Conservation (phyloP, 2,797 vertebrate species). For the Chelidonichthys spinosus region DNA sequence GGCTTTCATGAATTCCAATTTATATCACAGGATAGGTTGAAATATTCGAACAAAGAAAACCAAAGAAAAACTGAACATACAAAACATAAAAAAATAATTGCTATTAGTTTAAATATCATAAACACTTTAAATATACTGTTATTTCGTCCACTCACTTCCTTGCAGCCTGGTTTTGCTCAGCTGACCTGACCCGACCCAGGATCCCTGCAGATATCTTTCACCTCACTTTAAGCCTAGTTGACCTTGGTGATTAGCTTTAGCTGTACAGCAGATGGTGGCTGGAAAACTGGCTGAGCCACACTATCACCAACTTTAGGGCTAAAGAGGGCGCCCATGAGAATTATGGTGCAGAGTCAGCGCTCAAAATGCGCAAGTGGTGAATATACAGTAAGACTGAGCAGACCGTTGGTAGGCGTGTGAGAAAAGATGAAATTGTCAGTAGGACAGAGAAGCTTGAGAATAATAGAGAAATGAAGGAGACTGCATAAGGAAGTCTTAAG, state of each 20-base stretch:
- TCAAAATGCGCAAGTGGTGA: constrained; percentile 48
- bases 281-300: constrained; percentile 62
- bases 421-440: constrained; percentile 45
- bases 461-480: constrained; percentile 52
- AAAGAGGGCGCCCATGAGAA: constrained; percentile 55
- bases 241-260: constrained; percentile 73
- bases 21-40: constrained; percentile 6
- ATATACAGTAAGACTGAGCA: constrained; percentile 52
- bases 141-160: constrained; percentile 14
- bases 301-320: constrained; percentile 67
- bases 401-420: constrained; percentile 19
- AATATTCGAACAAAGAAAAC: not conserved
- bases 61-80: not conserved
- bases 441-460: constrained; percentile 50
- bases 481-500: constrained; percentile 39
- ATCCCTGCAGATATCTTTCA: constrained; percentile 55
- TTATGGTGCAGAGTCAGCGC: constrained; percentile 61
- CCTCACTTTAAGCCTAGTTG: constrained; percentile 64
- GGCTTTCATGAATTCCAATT: constrained; percentile 3
- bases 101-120: constrained; percentile 6
- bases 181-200: constrained; percentile 47
- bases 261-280: constrained; percentile 63
- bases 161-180: not conserved
- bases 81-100: not conserved
- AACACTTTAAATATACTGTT: constrained; percentile 20